Evolutionary conservation across 2,113 vertebrate species (phyloP).

Genomic region (Porphyrio hochstetteri): DNA sequence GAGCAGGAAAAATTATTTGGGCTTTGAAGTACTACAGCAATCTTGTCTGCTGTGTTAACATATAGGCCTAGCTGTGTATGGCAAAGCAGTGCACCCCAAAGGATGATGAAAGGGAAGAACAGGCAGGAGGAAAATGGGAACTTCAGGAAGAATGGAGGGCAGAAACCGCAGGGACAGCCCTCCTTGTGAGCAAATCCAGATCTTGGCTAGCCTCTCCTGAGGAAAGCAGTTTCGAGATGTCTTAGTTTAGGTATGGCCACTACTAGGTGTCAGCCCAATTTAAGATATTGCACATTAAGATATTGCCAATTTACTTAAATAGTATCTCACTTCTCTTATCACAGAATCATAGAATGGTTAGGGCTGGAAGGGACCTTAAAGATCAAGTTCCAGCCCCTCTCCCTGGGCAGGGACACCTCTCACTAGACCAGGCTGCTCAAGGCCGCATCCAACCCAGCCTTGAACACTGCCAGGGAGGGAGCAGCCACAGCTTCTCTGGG

Average conservation of each 20-base stretch:
- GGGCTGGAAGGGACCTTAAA: too few species aligned
- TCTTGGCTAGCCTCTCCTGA: neutral
- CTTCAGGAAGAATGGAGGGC: neutral
- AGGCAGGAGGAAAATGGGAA: neutral
- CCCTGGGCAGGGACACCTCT: too few species aligned
- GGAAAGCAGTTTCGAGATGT: neutral
- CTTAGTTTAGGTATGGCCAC: neutral
- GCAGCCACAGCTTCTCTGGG: too few species aligned
- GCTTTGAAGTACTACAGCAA: neutral
- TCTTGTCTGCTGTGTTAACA: neutral
- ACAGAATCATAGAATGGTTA: too few species aligned
- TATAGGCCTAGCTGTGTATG: neutral
- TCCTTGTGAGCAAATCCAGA: neutral
- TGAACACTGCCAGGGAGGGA: too few species aligned
- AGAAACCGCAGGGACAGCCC: neutral
- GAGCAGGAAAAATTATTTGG: neutral
- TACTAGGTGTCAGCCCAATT: constrained; percentile 54
- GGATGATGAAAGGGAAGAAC: neutral
- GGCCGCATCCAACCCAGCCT: too few species aligned
- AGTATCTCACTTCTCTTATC: neutral
- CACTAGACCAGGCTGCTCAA: too few species aligned
- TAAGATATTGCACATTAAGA: neutral
- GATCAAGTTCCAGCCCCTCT: too few species aligned
- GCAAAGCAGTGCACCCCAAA: neutral
- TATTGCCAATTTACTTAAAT: neutral